phyloP scores from a whole-genome alignment of 2,113 vertebrate genomes.

The Cryptomyrus ogoouensis region DNA sequence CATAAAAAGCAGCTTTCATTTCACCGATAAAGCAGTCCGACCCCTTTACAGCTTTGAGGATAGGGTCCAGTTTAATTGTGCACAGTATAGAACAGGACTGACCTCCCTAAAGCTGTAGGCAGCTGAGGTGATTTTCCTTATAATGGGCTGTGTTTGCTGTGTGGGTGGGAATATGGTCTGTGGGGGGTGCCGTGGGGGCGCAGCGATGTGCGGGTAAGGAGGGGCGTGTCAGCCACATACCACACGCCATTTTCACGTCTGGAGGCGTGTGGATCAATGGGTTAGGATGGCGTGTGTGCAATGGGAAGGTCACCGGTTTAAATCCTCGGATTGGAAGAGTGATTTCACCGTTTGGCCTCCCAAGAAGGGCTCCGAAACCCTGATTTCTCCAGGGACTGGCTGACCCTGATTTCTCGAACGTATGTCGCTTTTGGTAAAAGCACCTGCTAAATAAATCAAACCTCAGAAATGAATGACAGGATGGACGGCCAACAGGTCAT shows the following conservation, averaged over 20 bases:
- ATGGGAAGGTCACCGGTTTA: neutral
- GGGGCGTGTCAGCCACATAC: neutral
- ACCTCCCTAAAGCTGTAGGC: neutral
- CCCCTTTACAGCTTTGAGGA: neutral
- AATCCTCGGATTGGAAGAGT: neutral
- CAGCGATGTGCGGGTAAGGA: neutral
- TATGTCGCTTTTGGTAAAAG: neutral
- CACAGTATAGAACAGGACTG: neutral
- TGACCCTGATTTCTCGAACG: neutral
- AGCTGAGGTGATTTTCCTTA: neutral
- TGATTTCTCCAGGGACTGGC: neutral
- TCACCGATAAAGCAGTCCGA: neutral
- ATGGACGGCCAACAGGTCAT: neutral
- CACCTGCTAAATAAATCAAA: neutral
- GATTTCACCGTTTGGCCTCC: neutral
- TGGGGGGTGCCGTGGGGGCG: neutral
- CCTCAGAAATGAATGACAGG: neutral
- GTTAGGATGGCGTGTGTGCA: neutral
- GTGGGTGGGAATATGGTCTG: neutral
- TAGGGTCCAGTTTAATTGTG: neutral
- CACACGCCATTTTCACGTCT: neutral
- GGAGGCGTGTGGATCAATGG: neutral
- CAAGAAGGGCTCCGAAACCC: neutral
- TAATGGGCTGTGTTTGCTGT: neutral
- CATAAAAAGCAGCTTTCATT: constrained; percentile 7